Conservation (phyloP, 2,888 invertebrate genomes). For the Leistus spinibarbis region DNA sequence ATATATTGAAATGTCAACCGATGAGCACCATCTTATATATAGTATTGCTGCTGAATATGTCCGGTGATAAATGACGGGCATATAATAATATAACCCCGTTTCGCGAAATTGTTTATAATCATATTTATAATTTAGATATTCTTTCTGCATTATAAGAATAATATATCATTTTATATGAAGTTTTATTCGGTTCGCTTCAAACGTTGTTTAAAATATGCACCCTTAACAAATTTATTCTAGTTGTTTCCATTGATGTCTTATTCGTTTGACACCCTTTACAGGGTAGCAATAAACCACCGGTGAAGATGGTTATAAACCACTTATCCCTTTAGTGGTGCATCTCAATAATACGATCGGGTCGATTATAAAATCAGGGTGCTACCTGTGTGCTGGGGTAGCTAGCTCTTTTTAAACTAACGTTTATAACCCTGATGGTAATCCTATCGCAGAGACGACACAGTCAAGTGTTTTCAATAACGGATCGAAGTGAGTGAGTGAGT, state of each 20-base stretch:
- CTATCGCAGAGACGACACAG: slow-evolving; percentile 23
- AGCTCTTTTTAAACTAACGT: slow-evolving; percentile 23
- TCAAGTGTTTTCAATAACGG: slow-evolving; percentile 31
- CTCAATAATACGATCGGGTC: slow-evolving; percentile 21
- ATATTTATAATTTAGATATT: too few relatives aligned
- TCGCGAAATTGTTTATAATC: too few relatives aligned
- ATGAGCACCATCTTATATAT: neutral
- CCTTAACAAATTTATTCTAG: too few relatives aligned
- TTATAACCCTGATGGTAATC: slow-evolving; percentile 26
- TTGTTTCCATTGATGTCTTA: too few relatives aligned
- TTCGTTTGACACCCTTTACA: too few relatives aligned
- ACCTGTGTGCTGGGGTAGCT: slow-evolving; percentile 32
- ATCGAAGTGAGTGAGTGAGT: slow-evolving; percentile 8
- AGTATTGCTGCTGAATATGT: neutral
- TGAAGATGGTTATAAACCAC: neutral
- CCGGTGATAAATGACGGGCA: neutral
- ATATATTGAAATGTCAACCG: slow-evolving; percentile 55
- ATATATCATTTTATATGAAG: too few relatives aligned
- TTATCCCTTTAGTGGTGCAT: neutral
- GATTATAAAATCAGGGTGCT: slow-evolving; percentile 32
- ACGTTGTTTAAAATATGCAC: too few relatives aligned
- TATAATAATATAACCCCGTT: neutral
- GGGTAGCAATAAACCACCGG: neutral
- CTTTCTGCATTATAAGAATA: too few relatives aligned
- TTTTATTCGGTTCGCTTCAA: too few relatives aligned